Base-by-base conservation (phyloP, 1,140 invertebrate genomes). In the Drosophila saltans region DNA sequence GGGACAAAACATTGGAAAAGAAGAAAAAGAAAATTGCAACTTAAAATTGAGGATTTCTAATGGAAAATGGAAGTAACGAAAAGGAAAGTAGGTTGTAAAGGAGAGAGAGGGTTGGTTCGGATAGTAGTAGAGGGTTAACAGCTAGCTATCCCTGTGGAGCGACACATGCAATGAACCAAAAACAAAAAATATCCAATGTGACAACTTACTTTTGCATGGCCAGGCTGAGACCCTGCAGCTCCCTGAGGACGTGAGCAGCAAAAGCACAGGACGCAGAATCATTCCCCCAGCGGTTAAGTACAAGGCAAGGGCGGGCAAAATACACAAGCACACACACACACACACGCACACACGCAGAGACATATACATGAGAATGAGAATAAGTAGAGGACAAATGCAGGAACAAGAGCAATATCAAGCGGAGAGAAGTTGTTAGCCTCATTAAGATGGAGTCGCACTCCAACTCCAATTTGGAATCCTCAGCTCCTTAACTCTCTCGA, bases 131-230 rank as follows among this genome's bases (percentile, higher is more conserved):
- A 26, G 45, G 45, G 45, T 52, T 52, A 52, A 52, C 45, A 52
- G 45, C 45, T 52, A 52, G 58, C 56, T 78, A 65, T 58, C 72
- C 61, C 59, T 69, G 61, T 8, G 55, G 16, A 56, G 3, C 60
- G 33, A 61, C 24, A 59, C 45, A 74, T 84, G 76, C 75, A 77
- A 66, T 55, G 73, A 71, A 68, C 66, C 76, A 64, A 33, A 41
- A 71, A 65, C 66, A 74, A 80, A 73, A 69, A 76, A 75, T 66
- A 41, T 77, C 74, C 74, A 77, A 57, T 84, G 80, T 81, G 57
- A 85, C 70, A 88, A 91, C 72, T 88, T 75, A 86, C 76, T 81
- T 90, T 90, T 81, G 80, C 69, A 73, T 78, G 41, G 83, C 69
- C 78, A 90, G 73, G 58, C 83, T 79, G 65, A 80, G 83, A 70